phyloP scores from a whole-genome alignment of 1,140 invertebrate species.

The Papilio aristodemus region DNA sequence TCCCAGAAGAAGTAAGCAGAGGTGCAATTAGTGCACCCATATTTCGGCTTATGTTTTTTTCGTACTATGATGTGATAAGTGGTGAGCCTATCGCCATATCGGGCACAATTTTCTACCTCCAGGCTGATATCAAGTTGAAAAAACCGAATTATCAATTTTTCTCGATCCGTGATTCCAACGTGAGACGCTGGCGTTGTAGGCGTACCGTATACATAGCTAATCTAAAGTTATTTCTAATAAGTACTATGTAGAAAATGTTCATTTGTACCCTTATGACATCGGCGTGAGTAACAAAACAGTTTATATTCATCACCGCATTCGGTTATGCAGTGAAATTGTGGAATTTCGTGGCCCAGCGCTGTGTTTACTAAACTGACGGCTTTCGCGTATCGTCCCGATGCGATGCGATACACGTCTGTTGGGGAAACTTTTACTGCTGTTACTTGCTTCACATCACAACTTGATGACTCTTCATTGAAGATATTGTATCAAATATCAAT shows the following conservation, averaged over 20 bases:
- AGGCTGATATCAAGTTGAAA: no score
- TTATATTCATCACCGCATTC: slow-evolving; percentile 54
- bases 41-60: no score
- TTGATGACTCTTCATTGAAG: neutral
- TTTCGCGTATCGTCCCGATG: slow-evolving; percentile 59
- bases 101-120: no score
- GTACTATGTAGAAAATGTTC: slow-evolving; percentile 1
- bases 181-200: no score
- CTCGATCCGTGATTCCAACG: no score
- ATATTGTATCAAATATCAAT: neutral
- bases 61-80: no score
- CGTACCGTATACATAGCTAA: no score
- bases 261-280: slow-evolving; percentile 22
- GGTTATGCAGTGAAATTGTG: slow-evolving; percentile 72
- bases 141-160: no score
- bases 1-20: no score
- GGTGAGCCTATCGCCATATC: no score
- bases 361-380: slow-evolving; percentile 61
- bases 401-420: slow-evolving; percentile 53
- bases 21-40: no score
- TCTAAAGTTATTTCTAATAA: no score
- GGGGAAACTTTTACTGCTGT: slow-evolving; percentile 49
- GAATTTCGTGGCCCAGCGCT: slow-evolving; percentile 61
- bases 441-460: slow-evolving; percentile 14
- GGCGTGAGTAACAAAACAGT: slow-evolving; percentile 41